Evolutionary conservation across 2,797 vertebrate species (phyloP), one percentile per base, ranked within the genome.

Genomic region (Pteronotus mesoamericanus): DNA sequence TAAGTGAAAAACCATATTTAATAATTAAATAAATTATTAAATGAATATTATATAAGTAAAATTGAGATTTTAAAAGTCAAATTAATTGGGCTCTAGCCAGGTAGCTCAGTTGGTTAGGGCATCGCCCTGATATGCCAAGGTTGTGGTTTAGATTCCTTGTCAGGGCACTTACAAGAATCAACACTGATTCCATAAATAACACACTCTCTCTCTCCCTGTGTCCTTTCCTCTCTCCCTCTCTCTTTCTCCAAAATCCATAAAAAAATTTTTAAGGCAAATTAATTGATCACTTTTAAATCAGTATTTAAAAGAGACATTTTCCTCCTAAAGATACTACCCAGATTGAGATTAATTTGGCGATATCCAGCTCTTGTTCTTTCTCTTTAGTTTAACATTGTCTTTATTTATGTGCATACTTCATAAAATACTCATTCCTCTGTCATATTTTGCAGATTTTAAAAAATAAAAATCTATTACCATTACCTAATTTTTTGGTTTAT

Each of bases 221-320:
- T 11, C 44, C 11, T 44, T 6, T 10, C 11, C 44, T 46, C 10
- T 46, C n/a, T n/a, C n/a, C 44, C 44, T 10, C 44, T 46, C 44
- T 6, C 44, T 46, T 44, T 46, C 44, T 46, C 11, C 6, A 5
- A 61, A 61, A 29, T 59, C 9, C 29, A 12, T 32, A 32, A 61
- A 61, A 61, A 61, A 61, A 29, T 12, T 12, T 12, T 61, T 61
- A 89, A 86, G 39, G 83, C 37, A 68, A 93, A 72, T 85, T 37
- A 74, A 85, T 11, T 92, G 55, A 42, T 80, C 77, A 66, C 32
- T 14, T 39, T 14, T 39, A 44, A 44, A 91, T n/a, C 85, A 89
- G 34, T 85, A 92, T 89, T 86, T 68, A 82, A 77, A 89, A 75
- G 26, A 89, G 24, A 72, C 9, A 78, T 82, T 78, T 92, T 92